A percentile compares a stretch with the other conserved stretches of the same genome.
Conservation (phyloP, 1,140 invertebrate species). For the Temnothorax longispinosus region DNA sequence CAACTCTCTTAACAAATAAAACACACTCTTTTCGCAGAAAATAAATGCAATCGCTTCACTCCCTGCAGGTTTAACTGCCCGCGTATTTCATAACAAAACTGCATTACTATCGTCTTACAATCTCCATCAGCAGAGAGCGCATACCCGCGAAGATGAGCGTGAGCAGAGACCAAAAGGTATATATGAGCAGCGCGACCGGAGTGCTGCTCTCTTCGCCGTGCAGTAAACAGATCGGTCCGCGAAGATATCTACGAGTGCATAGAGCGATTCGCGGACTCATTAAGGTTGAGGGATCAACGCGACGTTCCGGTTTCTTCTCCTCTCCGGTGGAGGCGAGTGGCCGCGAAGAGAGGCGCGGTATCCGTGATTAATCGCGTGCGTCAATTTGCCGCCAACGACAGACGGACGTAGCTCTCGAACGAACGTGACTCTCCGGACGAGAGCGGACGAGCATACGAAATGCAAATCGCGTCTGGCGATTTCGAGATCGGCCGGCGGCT, state of each 20-base stretch:
- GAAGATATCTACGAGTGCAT: slow-evolving; percentile 28
- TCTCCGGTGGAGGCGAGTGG: background rate
- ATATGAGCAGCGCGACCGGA: slow-evolving; percentile 5
- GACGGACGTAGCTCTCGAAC: slow-evolving; percentile 41
- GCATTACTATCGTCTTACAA: slow-evolving; percentile 28
- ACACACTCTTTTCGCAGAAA: background rate
- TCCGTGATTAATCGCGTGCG: slow-evolving; percentile 62
- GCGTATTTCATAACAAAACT: slow-evolving; percentile 28
- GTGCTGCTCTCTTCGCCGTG: background rate
- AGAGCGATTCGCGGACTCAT: slow-evolving; percentile 53
- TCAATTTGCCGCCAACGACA: slow-evolving; percentile 64
- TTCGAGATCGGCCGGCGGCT: slow-evolving; percentile 16
- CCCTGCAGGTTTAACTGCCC: slow-evolving; percentile 16
- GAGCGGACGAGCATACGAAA: slow-evolving; percentile 41
- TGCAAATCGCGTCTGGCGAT: slow-evolving; percentile 41
- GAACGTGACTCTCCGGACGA: slow-evolving; percentile 34
- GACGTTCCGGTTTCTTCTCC: slow-evolving; percentile 42
- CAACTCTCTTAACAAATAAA: background rate
- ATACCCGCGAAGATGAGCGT: background rate
- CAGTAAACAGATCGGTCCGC: slow-evolving; percentile 28
- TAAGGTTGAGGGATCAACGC: slow-evolving; percentile 56
- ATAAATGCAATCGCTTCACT: background rate
- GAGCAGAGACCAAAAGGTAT: slow-evolving; percentile 27
- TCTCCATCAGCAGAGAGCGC: slow-evolving; percentile 6
- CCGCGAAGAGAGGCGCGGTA: background rate